Evolutionary conservation across 1,140 invertebrate genomes (phyloP).

Genomic region (Drepana arcuata): DNA sequence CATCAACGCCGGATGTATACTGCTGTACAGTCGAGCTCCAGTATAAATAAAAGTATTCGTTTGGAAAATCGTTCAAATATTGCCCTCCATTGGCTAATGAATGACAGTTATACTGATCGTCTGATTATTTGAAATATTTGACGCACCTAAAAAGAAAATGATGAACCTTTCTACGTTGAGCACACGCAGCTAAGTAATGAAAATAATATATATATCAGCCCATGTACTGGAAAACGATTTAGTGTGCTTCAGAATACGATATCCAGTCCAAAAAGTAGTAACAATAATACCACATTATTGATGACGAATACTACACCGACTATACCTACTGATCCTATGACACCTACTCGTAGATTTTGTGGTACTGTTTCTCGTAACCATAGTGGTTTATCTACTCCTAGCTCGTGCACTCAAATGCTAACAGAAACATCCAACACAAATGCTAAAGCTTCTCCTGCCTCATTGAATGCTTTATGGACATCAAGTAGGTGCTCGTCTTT

Average conservation of each 20-base stretch:
- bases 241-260: slow-evolving; percentile 15
- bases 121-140: slow-evolving; percentile 19
- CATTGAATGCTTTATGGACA: too few relatives aligned
- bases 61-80: slow-evolving; percentile 14
- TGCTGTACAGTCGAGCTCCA: too few relatives aligned
- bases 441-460: slow-evolving; percentile 11
- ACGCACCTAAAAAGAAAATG: slow-evolving; percentile 13
- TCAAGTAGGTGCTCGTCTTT: too few relatives aligned
- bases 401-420: too few relatives aligned
- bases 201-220: slow-evolving; percentile 9
- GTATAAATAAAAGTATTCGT: too few relatives aligned
- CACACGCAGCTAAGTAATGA: slow-evolving; percentile 8
- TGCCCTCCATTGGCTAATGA: slow-evolving; percentile 7
- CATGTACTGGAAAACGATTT: slow-evolving; percentile 15
- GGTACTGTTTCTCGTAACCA: slow-evolving; percentile 11
- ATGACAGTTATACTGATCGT: slow-evolving; percentile 15
- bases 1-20: slow-evolving; percentile 5
- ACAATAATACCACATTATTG: slow-evolving; percentile 5
- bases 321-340: slow-evolving; percentile 11
- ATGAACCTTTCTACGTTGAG: slow-evolving; percentile 12
- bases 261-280: slow-evolving; percentile 10
- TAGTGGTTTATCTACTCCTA: slow-evolving; percentile 13
- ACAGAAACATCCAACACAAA: slow-evolving; percentile 8
- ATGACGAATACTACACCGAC: slow-evolving; percentile 10
- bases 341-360: slow-evolving; percentile 11